These are phyloP conservation scores for Muscina levida DNA, from an alignment of 2,888 invertebrate genomes.

Conservation along the genomic window DNA sequence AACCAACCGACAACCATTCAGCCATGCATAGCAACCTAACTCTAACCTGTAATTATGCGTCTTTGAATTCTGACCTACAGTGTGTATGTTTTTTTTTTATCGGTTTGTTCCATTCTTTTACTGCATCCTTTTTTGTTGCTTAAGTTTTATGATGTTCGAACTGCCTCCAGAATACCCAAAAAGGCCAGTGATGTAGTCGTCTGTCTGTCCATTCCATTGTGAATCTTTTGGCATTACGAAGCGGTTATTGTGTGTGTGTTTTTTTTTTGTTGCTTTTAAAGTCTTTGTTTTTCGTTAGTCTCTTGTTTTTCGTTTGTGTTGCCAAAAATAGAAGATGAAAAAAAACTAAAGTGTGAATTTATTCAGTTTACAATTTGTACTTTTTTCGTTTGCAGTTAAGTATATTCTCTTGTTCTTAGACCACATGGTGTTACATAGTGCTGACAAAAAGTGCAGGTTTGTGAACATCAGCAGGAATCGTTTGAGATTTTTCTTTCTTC, in stretches of 20 bases:
- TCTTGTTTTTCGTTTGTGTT: constrained; percentile 45
- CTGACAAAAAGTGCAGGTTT: neutral
- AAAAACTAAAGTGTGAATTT: constrained; percentile 61
- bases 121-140: constrained; percentile 59
- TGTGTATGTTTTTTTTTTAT: no score
- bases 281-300: constrained; percentile 57
- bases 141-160: constrained; percentile 70
- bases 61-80: constrained; percentile 72
- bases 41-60: constrained; percentile 75
- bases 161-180: constrained; percentile 49
- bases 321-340: no score
- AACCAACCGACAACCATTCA: neutral
- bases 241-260: neutral
- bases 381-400: constrained; percentile 2
- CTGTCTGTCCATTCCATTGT: constrained; percentile 36
- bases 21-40: constrained; percentile 23
- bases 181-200: constrained; percentile 63
- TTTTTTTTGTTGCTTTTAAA: constrained; percentile 60
- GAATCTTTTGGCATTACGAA: neutral
- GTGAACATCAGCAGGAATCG: neutral
- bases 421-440: constrained; percentile 1
- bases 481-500: no score
- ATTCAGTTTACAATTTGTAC: constrained; percentile 40
- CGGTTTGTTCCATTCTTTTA: no score
- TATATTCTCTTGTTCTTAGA: neutral